Base-by-base conservation (phyloP, 1,140 invertebrate species). In the Plectrocnemia conspersa region DNA sequence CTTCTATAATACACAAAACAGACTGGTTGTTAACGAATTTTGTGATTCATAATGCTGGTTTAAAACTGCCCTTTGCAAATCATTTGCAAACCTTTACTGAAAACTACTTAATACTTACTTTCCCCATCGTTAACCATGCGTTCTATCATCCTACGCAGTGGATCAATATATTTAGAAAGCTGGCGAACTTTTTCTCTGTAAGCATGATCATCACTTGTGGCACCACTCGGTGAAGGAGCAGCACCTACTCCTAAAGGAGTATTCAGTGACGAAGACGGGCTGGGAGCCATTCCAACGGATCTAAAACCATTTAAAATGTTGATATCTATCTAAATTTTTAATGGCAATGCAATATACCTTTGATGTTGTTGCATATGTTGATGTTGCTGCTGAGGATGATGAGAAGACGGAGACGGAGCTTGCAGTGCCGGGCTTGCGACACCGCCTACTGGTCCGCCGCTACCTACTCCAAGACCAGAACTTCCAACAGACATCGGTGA, bases 141-240 rank as follows among this genome's bases (percentile, higher is more conserved):
- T 35, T 83, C 80, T 54, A 96, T 89, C 84, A 94, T 91, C 61
- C 86, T 80, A 38, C 89, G 79, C 1, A 97, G 71, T 0, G 93
- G 91, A 58, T 95, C 93, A 62, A 95, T 92, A 66, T 93, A 97
- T 69, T 93, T 94, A 63, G 86, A 90, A 3, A 97, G 75, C 65
- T 95, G 89, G 23, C 89, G 81, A 29, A 96, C 85, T 74, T 96
- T 97, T 62, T 96, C 93, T 50, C 91, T 72, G 65, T 96, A 97
- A 1, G 86, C 84, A 44, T 89, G 88, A 64, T 96, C 92, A 63
- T 96, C 92, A 0, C 78, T 75, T 47, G 71, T 55, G 13, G 19
- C 53, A 1, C 71, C 66, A 32, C 29, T 21, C 0, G 85, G 85
- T 72, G 85, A 86, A 11, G 85, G 82, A 1, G 79, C 82, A 1